Evolutionary conservation across 2,113 vertebrate species (phyloP).

Genomic region (Lepisosteus oculatus): DNA sequence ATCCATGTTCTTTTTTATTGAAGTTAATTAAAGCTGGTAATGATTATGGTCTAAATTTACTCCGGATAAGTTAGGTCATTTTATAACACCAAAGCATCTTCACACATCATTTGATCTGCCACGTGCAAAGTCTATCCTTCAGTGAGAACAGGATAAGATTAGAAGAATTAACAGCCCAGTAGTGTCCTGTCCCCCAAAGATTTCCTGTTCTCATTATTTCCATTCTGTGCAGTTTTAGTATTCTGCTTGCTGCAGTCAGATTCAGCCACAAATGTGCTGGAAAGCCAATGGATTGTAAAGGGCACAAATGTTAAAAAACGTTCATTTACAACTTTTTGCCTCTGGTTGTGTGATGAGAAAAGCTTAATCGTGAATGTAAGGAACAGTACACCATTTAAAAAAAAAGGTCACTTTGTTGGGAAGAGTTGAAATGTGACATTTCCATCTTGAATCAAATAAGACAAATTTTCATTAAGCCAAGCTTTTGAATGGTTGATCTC

Average conservation of each 20-base stretch:
- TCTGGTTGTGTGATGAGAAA: no score
- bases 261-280: background rate
- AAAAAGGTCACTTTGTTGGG: no score
- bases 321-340: no score
- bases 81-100: conserved; percentile 35
- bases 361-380: no score
- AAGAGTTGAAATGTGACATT: no score
- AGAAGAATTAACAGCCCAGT: background rate
- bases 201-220: background rate
- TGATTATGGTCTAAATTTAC: conserved; percentile 57
- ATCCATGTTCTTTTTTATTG: conserved; percentile 50
- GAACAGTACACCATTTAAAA: no score
- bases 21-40: conserved; percentile 73
- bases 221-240: background rate
- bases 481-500: no score
- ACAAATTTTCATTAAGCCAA: no score
- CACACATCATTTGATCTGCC: conserved; percentile 39
- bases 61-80: conserved; percentile 41
- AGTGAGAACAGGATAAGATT: background rate
- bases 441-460: no score
- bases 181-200: background rate
- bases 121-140: background rate
- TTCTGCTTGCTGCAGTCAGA: background rate
- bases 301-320: no score
- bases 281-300: no score